phyloP scores from a whole-genome alignment of 2,888 invertebrate genomes.

The Petrophora chlorosata region DNA sequence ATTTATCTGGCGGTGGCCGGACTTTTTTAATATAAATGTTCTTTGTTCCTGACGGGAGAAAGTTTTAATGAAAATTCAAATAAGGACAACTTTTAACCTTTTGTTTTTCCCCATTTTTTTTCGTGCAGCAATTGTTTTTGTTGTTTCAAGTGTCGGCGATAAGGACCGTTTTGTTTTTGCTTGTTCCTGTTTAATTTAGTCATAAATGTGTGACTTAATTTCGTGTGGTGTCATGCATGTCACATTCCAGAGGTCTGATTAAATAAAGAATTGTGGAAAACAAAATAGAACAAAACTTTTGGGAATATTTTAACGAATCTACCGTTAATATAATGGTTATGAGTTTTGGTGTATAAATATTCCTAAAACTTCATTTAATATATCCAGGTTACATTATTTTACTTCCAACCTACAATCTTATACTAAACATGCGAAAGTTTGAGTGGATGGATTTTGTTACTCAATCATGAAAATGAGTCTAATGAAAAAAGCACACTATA shows the following conservation, averaged over 20 bases:
- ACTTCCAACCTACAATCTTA: too few relatives aligned
- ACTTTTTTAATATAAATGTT: constrained; percentile 84
- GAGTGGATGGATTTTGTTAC: too few relatives aligned
- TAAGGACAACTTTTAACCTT: constrained; percentile 78
- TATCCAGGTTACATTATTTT: too few relatives aligned
- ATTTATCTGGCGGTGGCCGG: constrained; percentile 81
- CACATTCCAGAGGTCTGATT: constrained; percentile 6
- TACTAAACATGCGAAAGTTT: too few relatives aligned
- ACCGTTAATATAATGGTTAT: too few relatives aligned
- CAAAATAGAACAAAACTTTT: neutral
- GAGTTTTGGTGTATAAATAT: too few relatives aligned
- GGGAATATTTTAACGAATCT: too few relatives aligned
- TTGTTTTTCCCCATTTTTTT: constrained; percentile 58
- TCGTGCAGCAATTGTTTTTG: constrained; percentile 65
- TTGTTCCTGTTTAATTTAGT: constrained; percentile 26
- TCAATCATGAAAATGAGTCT: too few relatives aligned
- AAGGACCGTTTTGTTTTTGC: constrained; percentile 39
- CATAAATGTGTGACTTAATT: constrained; percentile 21
- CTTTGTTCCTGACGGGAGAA: constrained; percentile 82
- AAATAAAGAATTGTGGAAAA: neutral
- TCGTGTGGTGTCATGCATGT: neutral
- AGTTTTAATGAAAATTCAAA: constrained; percentile 81
- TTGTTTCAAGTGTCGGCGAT: constrained; percentile 60
- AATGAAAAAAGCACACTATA: too few relatives aligned
- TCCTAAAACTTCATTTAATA: too few relatives aligned